These are phyloP conservation scores for Drosophila atripex DNA, from an alignment of 2,888 invertebrate genomes.

Conservation along the genomic window DNA sequence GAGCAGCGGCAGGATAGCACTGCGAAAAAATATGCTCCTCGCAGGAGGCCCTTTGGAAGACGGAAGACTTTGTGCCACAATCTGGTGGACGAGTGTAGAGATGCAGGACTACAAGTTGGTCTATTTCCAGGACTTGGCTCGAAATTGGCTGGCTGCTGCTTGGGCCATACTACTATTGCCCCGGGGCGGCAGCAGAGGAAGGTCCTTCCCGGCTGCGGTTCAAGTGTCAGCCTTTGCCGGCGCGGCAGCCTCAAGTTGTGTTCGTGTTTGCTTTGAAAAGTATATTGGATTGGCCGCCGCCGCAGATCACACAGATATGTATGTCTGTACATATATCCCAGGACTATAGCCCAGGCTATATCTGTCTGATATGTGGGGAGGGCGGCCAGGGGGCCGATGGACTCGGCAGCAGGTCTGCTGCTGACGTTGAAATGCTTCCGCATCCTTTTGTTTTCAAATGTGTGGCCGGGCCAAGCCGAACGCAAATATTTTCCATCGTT, in stretches of 20 bases:
- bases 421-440: constrained; percentile 58
- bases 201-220: constrained; percentile 21
- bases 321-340: constrained; percentile 4
- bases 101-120: constrained; percentile 40
- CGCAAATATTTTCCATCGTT: constrained; percentile 38
- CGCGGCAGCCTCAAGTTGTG: constrained; percentile 61
- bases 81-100: background rate
- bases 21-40: background rate
- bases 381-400: constrained; percentile 17
- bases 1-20: constrained; percentile 25
- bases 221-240: constrained; percentile 48
- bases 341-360: background rate
- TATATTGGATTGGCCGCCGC: constrained; percentile 73
- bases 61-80: background rate
- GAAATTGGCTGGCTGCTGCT: constrained; percentile 41
- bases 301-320: constrained; percentile 25
- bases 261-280: constrained; percentile 75
- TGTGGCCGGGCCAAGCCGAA: background rate
- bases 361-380: constrained; percentile 17
- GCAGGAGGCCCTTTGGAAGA: background rate
- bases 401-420: constrained; percentile 26
- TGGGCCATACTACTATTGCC: background rate
- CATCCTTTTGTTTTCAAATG: constrained; percentile 43
- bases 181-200: background rate
- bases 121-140: constrained; percentile 58